Conservation (phyloP, 2,797 vertebrate species). For the Melanotaenia pygmaea region DNA sequence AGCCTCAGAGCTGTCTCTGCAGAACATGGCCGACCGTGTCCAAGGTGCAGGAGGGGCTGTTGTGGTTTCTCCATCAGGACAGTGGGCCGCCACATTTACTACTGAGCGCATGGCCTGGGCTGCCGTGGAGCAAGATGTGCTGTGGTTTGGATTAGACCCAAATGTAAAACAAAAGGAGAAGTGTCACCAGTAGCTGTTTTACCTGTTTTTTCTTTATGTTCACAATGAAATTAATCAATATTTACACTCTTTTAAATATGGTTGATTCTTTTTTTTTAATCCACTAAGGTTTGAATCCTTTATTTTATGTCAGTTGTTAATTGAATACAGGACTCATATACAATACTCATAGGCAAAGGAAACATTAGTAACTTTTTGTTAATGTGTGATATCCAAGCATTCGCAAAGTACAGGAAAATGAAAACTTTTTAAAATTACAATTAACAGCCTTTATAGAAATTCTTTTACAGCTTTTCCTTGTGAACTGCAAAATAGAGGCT, state of each 20-base stretch:
- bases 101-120: conserved; percentile 81
- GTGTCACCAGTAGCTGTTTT: conserved; percentile 21
- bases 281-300: not conserved
- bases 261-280: not conserved
- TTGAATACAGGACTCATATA: not conserved
- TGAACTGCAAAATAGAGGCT: not conserved
- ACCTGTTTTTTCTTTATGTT: not conserved
- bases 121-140: conserved; percentile 58
- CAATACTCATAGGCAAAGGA: too few relatives aligned
- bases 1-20: conserved; percentile 70
- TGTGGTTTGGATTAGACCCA: conserved; percentile 79
- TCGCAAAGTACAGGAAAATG: not conserved
- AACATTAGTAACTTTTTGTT: not conserved
- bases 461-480: not conserved
- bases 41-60: conserved; percentile 78
- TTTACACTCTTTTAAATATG: not conserved
- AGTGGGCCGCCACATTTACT: conserved; percentile 80
- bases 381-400: not conserved
- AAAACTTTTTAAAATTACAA: not conserved
- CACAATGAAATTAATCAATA: not conserved
- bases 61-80: conserved; percentile 73
- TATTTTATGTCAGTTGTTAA: not conserved
- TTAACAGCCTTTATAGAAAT: not conserved
- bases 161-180: conserved; percentile 62
- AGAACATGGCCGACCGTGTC: conserved; percentile 80